Evolutionary conservation across 2,113 vertebrate genomes (phyloP), one percentile per base, ranked within the genome.

Genomic region (Nicator chloris): DNA sequence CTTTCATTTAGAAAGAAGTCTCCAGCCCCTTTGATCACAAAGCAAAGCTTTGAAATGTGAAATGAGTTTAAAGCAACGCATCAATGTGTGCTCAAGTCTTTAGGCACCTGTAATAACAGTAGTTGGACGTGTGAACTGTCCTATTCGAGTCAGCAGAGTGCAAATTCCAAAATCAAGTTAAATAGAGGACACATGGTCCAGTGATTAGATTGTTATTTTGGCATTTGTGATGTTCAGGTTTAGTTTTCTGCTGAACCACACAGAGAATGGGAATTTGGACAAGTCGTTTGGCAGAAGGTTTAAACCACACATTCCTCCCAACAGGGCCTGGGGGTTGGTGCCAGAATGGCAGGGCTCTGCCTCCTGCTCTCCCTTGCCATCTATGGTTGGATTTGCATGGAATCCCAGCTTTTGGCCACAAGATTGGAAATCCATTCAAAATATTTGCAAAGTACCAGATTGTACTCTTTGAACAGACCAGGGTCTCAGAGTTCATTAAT

Each of bases 41-140:
- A 94, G 91, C 68, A 95, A 95, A 92, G 76, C 94, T 96, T 86
- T 96, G 94, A 95, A 95, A 97, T 87, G 92, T 94, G 93, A 86
- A 96, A 95, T 93, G 93, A 96, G 86, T 84, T 96, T 90, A 86
- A 92, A 94, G 64, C n/a, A 2, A 81, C 0, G 1, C 24, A 47
- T 82, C 86, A 95, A 22, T 93, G 90, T 96, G 92, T 96, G 94
- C 90, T 83, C 56, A 95, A 94, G 93, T 88, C 90, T 96, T 95
- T 88, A 96, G 92, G 90, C 90, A 97, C 88, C 94, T 95, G 96
- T 78, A 94, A 97, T 83, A 97, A 95, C 93, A 93, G 82, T 17
- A 64, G 90, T 11, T 71, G 71, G 92, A 93, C 13, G 37, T 88
- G 92, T 78, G 86, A 96, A 76, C 91, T 80, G 81, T 61, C 78